Base-by-base conservation (phyloP, 2,113 vertebrate species). In the Cygnus atratus region DNA sequence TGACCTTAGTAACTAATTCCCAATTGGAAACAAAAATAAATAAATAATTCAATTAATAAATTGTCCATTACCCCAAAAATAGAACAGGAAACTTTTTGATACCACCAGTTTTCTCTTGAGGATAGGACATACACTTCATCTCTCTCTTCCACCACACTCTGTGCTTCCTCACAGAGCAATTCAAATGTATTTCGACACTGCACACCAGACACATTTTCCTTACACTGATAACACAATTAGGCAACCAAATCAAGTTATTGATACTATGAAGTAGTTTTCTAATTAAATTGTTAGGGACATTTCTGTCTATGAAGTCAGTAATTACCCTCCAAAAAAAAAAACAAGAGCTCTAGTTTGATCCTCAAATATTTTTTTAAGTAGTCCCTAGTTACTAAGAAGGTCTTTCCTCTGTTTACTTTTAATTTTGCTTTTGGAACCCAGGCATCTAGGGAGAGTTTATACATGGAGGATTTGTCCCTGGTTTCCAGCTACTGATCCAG, bases 221-320 rank as follows among this genome's bases (percentile, higher is more conserved):
- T 93, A 86, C 68, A 77, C 67, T 22, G 24, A 76, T 93, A 68
- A 77, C 33, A 89, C 48, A 90, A 95, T 95, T 82, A 90, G 78
- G 71, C 95, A 93, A 97, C 82, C 43, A 95, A 78, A 96, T 93
- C 83, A 90, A 94, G 88, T 90, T 96, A 96, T 88, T 95, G 62
- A 81, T 96, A 94, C 81, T 75, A 54, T 90, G 75, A 94, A 95
- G 65, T 39, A 96, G 74, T 94, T 93, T 95, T 95, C 93, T 67
- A 93, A 61, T 92, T 41, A 95, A 92, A 67, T 92, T 95, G 79
- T 92, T 91, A 96, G 84, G 79, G 62, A 73, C 35, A 80, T 92
- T 97, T 95, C 73, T 85, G 54, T 89, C 62, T 86, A 83, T 88
- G 84, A 87, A 61, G 24, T 76, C 89, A 84, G 59, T 79, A 72